Evolutionary conservation across 2,113 vertebrate species (phyloP).

Genomic region (Heliornis fulica): DNA sequence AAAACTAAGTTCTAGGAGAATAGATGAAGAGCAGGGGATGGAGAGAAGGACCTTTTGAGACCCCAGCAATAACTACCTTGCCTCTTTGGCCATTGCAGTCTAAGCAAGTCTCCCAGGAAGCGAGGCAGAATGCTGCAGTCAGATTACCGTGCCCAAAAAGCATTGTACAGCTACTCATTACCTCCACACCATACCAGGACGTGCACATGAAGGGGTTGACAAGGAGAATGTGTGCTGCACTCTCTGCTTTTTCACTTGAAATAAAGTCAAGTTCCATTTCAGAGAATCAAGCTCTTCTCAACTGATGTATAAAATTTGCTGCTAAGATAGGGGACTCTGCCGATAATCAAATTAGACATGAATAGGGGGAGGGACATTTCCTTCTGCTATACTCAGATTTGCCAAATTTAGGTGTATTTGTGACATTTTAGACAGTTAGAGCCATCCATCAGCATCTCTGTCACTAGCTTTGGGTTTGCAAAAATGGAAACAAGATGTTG

Average conservation of each 20-base stretch:
- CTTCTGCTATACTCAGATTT: constrained; percentile 28
- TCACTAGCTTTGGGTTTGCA: constrained; percentile 23
- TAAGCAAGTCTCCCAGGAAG: neutral
- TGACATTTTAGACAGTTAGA: constrained; percentile 57
- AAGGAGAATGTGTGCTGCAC: neutral
- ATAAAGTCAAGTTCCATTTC: constrained; percentile 12
- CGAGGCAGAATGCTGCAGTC: neutral
- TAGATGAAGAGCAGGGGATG: neutral
- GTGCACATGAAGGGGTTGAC: neutral
- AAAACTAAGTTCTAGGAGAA: neutral
- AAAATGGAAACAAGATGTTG: constrained; percentile 56
- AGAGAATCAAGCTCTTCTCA: neutral
- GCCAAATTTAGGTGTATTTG: constrained; percentile 30
- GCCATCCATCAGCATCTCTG: constrained; percentile 49
- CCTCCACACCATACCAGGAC: neutral
- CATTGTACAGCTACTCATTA: neutral
- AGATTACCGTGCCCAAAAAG: neutral
- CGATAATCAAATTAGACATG: constrained; percentile 43
- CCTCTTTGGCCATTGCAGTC: neutral
- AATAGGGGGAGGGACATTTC: constrained; percentile 32
- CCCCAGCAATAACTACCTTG: neutral
- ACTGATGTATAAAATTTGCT: constrained; percentile 36
- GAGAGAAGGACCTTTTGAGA: neutral
- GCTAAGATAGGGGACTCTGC: neutral
- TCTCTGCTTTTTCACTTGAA: constrained; percentile 36